A percentile compares a stretch with the other conserved stretches of the same genome.
phyloP scores from a whole-genome alignment of 2,888 invertebrate species.

The Hemicrepidius hirtus region DNA sequence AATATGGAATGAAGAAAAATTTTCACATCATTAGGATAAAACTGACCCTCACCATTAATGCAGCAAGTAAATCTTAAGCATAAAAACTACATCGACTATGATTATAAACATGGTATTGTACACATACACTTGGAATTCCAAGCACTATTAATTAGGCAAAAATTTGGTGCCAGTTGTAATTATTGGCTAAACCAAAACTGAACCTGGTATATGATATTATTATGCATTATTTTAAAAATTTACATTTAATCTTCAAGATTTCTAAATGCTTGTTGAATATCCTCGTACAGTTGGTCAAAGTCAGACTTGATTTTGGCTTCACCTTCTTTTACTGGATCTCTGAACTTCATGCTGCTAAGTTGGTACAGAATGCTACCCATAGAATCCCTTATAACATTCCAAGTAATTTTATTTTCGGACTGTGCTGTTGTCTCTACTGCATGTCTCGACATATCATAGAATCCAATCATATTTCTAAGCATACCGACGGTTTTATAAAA shows the following conservation, averaged over 20 bases:
- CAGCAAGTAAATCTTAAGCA: conserved; percentile 43
- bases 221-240: conserved; percentile 31
- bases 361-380: conserved; percentile 98
- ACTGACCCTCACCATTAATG: conserved; percentile 37
- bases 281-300: conserved; percentile 97
- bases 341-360: conserved; percentile 99
- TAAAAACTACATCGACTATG: conserved; percentile 37
- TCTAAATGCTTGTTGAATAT: conserved; percentile 97
- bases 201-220: conserved; percentile 1
- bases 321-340: conserved; percentile 99
- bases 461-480: conserved; percentile 97
- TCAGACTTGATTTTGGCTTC: conserved; percentile 98
- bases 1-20: conserved; percentile 50
- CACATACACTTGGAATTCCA: conserved; percentile 34
- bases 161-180: conserved; percentile 7
- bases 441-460: conserved; percentile 98
- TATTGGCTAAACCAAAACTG: conserved; percentile 11
- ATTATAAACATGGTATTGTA: conserved; percentile 39
- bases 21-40: conserved; percentile 35
- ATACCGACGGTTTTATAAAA: conserved; percentile 99
- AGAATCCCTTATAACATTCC: conserved; percentile 97
- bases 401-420: conserved; percentile 99
- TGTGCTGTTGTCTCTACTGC: conserved; percentile 99
- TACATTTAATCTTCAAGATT: conserved; percentile 91
- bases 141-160: conserved; percentile 31